These are phyloP conservation scores for Chroicocephalus ridibundus DNA, from an alignment of 2,113 vertebrate genomes.

Conservation along the genomic window DNA sequence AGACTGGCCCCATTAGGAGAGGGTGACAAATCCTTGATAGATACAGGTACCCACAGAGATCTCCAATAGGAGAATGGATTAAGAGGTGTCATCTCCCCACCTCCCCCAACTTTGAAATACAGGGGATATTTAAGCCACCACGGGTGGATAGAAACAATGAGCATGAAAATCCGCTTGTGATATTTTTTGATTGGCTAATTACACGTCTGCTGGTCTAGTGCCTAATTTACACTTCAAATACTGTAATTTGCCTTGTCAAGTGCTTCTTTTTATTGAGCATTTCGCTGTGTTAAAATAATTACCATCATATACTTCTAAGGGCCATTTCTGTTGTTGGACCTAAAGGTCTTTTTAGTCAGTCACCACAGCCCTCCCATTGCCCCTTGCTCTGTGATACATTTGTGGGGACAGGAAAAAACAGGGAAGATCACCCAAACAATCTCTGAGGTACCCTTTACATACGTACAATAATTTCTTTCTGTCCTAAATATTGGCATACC, in stretches of 20 bases:
- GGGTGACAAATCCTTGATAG: not conserved
- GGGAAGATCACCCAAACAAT: not conserved
- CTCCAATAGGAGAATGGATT: not conserved
- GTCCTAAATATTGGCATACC: not conserved
- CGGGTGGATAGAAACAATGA: not conserved
- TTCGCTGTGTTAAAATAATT: not conserved
- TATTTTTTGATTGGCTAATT: slow-evolving; percentile 10
- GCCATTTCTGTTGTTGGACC: not conserved
- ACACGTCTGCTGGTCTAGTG: not conserved
- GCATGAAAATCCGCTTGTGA: not conserved
- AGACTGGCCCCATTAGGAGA: not conserved
- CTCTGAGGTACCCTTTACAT: not conserved
- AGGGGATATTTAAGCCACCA: not conserved
- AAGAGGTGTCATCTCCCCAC: not conserved
- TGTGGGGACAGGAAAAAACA: not conserved
- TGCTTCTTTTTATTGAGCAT: not conserved
- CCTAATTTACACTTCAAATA: not conserved
- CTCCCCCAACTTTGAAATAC: not conserved
- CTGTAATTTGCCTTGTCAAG: not conserved
- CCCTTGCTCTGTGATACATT: not conserved
- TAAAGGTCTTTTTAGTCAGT: not conserved
- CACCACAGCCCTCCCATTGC: not conserved
- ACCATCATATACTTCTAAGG: not conserved
- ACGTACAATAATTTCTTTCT: not conserved
- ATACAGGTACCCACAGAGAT: not conserved